Conservation (phyloP, 2,797 vertebrate genomes). For the Odontamblyopus lacepedii region DNA sequence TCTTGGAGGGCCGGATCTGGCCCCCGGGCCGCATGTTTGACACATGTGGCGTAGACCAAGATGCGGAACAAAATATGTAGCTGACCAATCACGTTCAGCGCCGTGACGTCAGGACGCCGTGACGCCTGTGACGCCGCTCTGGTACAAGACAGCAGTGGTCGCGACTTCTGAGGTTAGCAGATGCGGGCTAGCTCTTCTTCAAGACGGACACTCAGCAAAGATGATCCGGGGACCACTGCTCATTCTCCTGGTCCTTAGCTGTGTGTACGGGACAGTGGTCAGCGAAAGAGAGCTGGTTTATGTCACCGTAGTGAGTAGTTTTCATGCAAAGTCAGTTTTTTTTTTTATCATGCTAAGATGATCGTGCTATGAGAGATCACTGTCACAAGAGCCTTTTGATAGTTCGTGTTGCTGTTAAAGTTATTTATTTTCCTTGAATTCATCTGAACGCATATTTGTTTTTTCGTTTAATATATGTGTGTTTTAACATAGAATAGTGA, state of each 20-base stretch:
- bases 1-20: no score
- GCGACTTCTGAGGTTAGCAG: background rate
- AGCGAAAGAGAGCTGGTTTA: slow-evolving; percentile 39
- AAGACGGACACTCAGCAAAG: background rate
- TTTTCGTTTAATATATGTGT: background rate
- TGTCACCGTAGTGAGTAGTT: slow-evolving; percentile 67
- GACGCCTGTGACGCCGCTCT: background rate
- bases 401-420: background rate
- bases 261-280: slow-evolving; percentile 20
- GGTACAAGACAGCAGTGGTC: background rate
- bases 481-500: background rate
- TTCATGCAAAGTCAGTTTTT: no score
- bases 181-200: background rate
- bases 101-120: background rate
- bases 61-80: background rate
- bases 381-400: background rate
- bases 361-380: background rate
- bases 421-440: background rate
- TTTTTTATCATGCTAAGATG: background rate
- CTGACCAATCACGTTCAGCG: background rate
- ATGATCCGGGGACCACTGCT: slow-evolving; percentile 31
- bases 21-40: no score
- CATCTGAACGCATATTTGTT: background rate
- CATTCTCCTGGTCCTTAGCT: slow-evolving; percentile 15
- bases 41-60: no score